Evolutionary conservation across 2,113 vertebrate species (phyloP), one percentile per base, ranked within the genome.

Genomic region (Uria lomvia): DNA sequence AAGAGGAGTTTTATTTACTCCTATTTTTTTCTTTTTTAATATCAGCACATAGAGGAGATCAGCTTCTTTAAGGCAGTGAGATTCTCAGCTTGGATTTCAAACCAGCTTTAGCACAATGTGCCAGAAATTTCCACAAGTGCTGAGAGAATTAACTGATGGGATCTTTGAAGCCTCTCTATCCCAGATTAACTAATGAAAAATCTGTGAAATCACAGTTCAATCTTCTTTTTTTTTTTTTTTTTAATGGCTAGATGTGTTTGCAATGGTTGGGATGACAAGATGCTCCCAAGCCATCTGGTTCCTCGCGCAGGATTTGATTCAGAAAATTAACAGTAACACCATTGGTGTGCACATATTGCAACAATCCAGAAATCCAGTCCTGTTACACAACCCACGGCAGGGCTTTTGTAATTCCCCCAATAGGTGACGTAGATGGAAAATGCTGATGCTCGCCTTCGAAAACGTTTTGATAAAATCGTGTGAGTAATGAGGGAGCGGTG

Each of bases 121-220:
- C 96, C 97, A 97, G 97, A 97, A 98, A 97, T 97, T 96, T 98
- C 97, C 96, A 94, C 96, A 97, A 98, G 96, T 97, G 94, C 96
- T 90, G 85, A 96, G 91, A 88, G 96, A 98, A 98, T 97, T 98
- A 98, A 97, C 96, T 95, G 98, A 98, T 98, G 97, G 95, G 96
- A 97, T 98, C 97, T 98, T 98, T 97, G 97, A 98, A 98, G 97
- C 95, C 95, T 97, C 97, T 98, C 91, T 95, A 97, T 97, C 89
- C 97, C 97, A 96, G 97, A 98, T 98, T 97, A 98, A 98, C 97
- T 97, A 98, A 98, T 97, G 97, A 98, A 97, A 98, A 98, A 98
- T 97, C 97, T 96, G 97, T 97, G 96, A 98, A 97, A 98, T 97
- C 95, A 97, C 92, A 96, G 96, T 95, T 95, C 95, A 96, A 94